Percentiles rank a stretch among this genome's conserved stretches.
These are phyloP conservation scores for Rachycentron canadum DNA, from an alignment of 2,797 vertebrate species.

Conservation along the genomic window DNA sequence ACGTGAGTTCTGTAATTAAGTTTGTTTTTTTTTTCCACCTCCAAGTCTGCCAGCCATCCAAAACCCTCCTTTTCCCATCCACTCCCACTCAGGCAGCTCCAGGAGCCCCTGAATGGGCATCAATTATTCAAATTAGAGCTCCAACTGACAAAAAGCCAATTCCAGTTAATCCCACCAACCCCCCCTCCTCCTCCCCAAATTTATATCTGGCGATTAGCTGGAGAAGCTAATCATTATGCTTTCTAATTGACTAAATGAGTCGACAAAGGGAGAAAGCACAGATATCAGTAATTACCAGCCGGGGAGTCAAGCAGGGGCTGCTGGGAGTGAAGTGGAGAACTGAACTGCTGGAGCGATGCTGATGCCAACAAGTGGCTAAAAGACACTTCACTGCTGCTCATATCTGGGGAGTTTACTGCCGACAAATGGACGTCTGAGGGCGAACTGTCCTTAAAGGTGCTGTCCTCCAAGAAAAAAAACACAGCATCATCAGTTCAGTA, in stretches of 20 bases:
- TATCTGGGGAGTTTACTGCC: slow-evolving; percentile 13
- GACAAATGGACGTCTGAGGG: background rate
- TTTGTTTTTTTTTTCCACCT: slow-evolving; percentile 59
- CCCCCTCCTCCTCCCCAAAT: slow-evolving; percentile 52
- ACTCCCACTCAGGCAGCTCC: slow-evolving; percentile 68
- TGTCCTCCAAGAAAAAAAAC: too few species aligned
- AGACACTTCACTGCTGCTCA: slow-evolving; percentile 62
- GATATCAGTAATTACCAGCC: slow-evolving; percentile 75
- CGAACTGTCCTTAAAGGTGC: background rate
- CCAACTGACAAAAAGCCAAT: slow-evolving; percentile 86
- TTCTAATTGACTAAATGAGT: slow-evolving; percentile 84
- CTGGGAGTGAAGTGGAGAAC: slow-evolving; percentile 63
- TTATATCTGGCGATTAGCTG: slow-evolving; percentile 79
- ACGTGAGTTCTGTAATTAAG: slow-evolving; percentile 66
- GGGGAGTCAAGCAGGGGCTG: slow-evolving; percentile 64
- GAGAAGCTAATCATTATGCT: slow-evolving; percentile 82
- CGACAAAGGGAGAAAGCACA: slow-evolving; percentile 80
- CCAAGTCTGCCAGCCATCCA: slow-evolving; percentile 43
- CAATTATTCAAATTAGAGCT: slow-evolving; percentile 83
- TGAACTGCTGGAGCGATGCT: slow-evolving; percentile 58
- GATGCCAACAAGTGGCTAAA: slow-evolving; percentile 72
- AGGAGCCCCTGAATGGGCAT: slow-evolving; percentile 70
- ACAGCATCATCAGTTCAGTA: too few species aligned
- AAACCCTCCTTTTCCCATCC: slow-evolving; percentile 43
- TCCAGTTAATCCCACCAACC: slow-evolving; percentile 62